phyloP scores from a whole-genome alignment of 2,113 vertebrate genomes.

The Podarcis muralis region DNA sequence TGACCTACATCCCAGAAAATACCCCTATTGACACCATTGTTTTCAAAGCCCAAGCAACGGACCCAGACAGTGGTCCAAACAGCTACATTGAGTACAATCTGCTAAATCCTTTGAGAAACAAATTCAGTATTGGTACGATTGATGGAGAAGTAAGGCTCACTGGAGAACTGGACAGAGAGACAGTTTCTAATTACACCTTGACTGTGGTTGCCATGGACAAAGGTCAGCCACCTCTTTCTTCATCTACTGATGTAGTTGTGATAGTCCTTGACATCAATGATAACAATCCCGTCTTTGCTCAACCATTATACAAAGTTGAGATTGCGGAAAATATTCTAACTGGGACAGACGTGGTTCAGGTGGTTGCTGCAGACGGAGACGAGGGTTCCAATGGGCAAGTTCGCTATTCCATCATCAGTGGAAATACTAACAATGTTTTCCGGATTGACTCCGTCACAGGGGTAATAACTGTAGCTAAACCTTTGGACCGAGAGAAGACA shows the following conservation, averaged over 20 bases:
- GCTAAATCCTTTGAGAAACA: slow-evolving; percentile 76
- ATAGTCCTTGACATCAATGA: slow-evolving; percentile 93
- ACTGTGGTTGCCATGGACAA: slow-evolving; percentile 93
- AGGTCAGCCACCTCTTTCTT: slow-evolving; percentile 88
- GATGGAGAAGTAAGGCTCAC: slow-evolving; percentile 87
- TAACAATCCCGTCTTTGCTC: slow-evolving; percentile 89
- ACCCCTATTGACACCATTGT: slow-evolving; percentile 89
- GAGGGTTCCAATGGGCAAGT: slow-evolving; percentile 94
- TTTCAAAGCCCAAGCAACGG: slow-evolving; percentile 85
- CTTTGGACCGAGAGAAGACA: slow-evolving; percentile 86
- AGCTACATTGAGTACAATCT: slow-evolving; percentile 95
- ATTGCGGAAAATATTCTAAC: slow-evolving; percentile 87
- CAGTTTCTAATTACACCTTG: slow-evolving; percentile 88
- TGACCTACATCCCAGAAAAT: slow-evolving; percentile 93
- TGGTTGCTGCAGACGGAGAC: slow-evolving; percentile 85
- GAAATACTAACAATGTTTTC: slow-evolving; percentile 83
- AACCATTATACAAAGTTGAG: slow-evolving; percentile 87
- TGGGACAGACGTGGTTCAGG: slow-evolving; percentile 88
- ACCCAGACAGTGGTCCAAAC: slow-evolving; percentile 94
- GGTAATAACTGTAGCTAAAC: slow-evolving; percentile 87
- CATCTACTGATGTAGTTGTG: slow-evolving; percentile 86
- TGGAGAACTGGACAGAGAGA: slow-evolving; percentile 91
- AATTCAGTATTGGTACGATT: slow-evolving; percentile 89
- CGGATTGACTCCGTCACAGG: slow-evolving; percentile 93
- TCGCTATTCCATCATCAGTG: slow-evolving; percentile 83